Conservation (phyloP, 2,113 vertebrate species). For the Tauraco erythrolophus region DNA sequence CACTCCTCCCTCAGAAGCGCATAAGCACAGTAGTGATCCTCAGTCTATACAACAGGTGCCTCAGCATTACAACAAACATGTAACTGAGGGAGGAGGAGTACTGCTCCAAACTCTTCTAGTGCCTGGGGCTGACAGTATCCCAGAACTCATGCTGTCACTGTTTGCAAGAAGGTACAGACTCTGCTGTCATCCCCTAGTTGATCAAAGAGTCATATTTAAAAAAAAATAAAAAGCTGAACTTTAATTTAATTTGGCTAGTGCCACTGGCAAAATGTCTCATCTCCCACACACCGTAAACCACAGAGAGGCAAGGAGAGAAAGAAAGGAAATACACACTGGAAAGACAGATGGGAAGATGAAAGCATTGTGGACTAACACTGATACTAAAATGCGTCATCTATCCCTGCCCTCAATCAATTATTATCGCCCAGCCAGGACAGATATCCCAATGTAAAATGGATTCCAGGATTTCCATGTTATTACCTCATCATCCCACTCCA, state of each 20-base stretch:
- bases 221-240: neutral
- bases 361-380: conserved; percentile 11
- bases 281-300: conserved; percentile 4
- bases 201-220: neutral
- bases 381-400: conserved; percentile 16
- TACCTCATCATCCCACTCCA: neutral
- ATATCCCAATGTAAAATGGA: neutral
- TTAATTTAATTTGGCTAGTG: conserved; percentile 44
- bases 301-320: neutral
- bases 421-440: neutral
- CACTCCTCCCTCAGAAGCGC: neutral
- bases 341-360: conserved; percentile 54
- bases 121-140: neutral
- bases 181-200: neutral
- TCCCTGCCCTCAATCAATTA: neutral
- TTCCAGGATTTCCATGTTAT: neutral
- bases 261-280: conserved; percentile 26
- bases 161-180: neutral
- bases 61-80: neutral
- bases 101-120: neutral
- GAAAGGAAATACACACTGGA: neutral
- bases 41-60: neutral
- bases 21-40: neutral
- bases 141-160: neutral
- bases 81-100: neutral